Base-by-base conservation (phyloP, 2,888 invertebrate species). In the Orchesellides sinensis region DNA sequence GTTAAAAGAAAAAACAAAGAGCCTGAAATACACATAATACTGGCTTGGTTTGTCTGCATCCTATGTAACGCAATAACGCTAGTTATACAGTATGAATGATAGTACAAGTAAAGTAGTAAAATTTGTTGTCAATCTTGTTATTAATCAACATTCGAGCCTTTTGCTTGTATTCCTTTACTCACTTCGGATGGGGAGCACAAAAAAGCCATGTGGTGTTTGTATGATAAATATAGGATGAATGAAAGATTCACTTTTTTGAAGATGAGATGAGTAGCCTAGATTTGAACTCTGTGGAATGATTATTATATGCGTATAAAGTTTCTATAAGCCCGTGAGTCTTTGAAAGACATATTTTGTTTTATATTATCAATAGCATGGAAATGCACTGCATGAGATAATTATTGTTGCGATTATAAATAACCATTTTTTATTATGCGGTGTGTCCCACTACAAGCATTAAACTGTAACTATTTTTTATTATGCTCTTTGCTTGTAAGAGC, bases 101-200 rank as follows among this genome's bases (percentile, higher is more conserved):
- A 45, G 72, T 72, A 54, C 35, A 79, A 65, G 54, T 63, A 80
- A 45, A 80, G 65, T 56, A 65, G 66, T 80, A 73, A 47, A 80
- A 66, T 72, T 79, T 80, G 66, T 80, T 80, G 80, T 80, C 80
- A 80, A 80, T 80, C 80, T 80, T 35, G 80, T 73, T 73, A 73
- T 72, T 80, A 80, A 80, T 80, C 79, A 72, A 45, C 56, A 47
- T 68, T 8, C 40, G 63, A 61, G 29, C 54, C 52, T 54, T 52
- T 66, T 73, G 32, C 65, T 68, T 59, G 29, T 47, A 45, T 68
- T 77, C 59, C 54, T 45, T 56, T 68, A 75, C 75, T 45, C 8
- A 8, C 40, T 40, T 10, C 40, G 40, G 14, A 40, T 14, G n/a
- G 40, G n/a, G 10, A 29, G 12, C 10, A 5, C n/a, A 56, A 56